A percentile compares a stretch with the other conserved stretches of the same genome.
Evolutionary conservation across 2,797 vertebrate species (phyloP).

Genomic region (Neopelma chrysocephalum): DNA sequence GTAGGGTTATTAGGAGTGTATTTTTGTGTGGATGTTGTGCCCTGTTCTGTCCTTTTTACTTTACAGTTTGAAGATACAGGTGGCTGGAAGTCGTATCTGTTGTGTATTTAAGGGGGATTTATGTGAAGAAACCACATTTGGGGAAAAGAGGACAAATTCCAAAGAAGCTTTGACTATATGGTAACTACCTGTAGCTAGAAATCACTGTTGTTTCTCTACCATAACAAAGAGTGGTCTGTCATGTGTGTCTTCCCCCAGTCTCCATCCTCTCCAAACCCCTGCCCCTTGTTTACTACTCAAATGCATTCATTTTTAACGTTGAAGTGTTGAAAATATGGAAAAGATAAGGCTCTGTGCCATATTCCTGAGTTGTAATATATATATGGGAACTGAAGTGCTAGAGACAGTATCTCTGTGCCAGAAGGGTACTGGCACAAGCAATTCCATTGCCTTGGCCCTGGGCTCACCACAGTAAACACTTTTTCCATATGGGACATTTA

Average conservation of each 20-base stretch:
- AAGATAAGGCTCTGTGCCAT: background rate
- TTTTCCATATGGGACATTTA: background rate
- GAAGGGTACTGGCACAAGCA: background rate
- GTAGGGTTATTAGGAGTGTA: background rate
- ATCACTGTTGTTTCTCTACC: background rate
- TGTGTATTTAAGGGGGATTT: background rate
- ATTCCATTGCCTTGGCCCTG: background rate
- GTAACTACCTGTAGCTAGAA: background rate
- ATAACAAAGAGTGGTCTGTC: background rate
- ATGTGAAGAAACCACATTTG: background rate
- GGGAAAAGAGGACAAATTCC: background rate
- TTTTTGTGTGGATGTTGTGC: background rate
- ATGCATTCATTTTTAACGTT: background rate
- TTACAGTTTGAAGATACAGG: background rate
- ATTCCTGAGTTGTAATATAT: background rate
- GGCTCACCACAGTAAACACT: background rate
- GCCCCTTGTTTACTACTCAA: background rate
- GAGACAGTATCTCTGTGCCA: background rate
- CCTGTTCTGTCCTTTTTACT: background rate
- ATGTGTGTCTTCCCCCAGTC: background rate
- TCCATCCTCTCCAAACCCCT: background rate
- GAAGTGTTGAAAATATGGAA: background rate
- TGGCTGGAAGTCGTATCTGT: background rate
- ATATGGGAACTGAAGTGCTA: background rate
- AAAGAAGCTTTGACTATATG: background rate